phyloP scores from a whole-genome alignment of 1,140 invertebrate species.

The Lineus longissimus region DNA sequence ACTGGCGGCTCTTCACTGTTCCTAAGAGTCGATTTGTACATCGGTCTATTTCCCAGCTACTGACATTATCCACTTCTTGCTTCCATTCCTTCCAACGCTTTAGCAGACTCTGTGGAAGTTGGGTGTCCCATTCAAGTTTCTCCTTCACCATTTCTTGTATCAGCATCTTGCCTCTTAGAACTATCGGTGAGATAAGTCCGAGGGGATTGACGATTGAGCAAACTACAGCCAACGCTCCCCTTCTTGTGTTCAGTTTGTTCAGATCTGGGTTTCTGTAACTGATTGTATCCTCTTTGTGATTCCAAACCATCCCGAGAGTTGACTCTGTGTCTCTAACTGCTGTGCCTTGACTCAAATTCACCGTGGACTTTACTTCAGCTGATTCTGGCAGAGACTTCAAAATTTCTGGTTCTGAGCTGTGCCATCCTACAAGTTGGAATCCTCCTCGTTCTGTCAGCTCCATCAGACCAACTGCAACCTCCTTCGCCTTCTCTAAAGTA shows the following conservation, averaged over 20 bases:
- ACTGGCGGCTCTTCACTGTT: background rate
- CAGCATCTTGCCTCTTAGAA: background rate
- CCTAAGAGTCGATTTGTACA: background rate
- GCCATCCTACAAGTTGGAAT: background rate
- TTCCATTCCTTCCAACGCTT: background rate
- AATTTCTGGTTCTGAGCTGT: background rate
- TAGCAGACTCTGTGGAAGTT: background rate
- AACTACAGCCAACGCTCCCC: background rate
- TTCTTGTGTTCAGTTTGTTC: background rate
- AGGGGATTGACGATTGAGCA: slow-evolving; percentile 9
- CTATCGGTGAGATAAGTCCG: slow-evolving; percentile 2
- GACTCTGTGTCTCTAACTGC: background rate
- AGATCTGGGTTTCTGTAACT: background rate
- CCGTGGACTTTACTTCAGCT: background rate
- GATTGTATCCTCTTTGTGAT: slow-evolving; percentile 1
- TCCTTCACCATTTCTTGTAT: background rate
- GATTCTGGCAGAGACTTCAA: background rate
- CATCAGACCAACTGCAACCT: background rate
- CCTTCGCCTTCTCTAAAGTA: background rate
- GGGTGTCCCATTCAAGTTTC: slow-evolving; percentile 5
- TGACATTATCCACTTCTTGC: background rate
- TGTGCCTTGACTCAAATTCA: background rate
- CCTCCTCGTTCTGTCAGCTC: background rate
- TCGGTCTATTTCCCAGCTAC: background rate
- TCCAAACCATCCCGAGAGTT: slow-evolving; percentile 4